phyloP scores from a whole-genome alignment of 2,113 vertebrate genomes.

The Carassius auratus region DNA sequence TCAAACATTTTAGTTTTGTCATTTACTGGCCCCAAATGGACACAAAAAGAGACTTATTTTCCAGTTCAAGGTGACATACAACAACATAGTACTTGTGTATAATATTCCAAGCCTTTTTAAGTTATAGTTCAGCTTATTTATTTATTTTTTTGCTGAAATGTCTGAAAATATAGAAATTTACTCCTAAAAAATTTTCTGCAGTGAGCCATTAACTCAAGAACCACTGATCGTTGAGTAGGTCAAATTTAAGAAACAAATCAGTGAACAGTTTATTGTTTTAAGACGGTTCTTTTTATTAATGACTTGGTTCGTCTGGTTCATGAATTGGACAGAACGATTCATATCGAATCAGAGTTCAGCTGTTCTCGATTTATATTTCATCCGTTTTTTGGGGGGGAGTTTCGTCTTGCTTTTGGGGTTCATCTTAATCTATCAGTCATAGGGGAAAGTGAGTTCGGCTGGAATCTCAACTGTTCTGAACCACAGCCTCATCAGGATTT shows the following conservation, averaged over 20 bases:
- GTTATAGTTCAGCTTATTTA: background rate
- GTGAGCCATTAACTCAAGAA: background rate
- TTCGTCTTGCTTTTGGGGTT: no score
- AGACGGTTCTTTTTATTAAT: background rate
- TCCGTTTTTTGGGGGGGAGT: background rate
- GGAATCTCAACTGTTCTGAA: slow-evolving; percentile 58
- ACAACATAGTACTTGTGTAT: background rate
- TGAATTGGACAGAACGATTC: background rate
- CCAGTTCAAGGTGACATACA: background rate
- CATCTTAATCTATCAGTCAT: background rate
- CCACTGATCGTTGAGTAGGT: background rate
- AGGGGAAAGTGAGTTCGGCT: slow-evolving; percentile 57
- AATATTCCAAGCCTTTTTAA: background rate
- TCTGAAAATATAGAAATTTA: background rate
- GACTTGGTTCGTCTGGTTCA: background rate
- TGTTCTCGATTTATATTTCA: background rate
- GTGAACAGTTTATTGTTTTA: background rate
- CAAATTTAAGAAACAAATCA: no score
- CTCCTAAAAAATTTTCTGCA: background rate
- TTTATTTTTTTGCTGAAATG: background rate
- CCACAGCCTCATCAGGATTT: slow-evolving; percentile 22
- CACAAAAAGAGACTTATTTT: background rate
- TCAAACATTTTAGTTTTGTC: background rate
- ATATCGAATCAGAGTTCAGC: background rate
- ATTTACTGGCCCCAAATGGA: background rate